Conservation (phyloP, 2,113 vertebrate genomes). For the Mobula hypostoma region DNA sequence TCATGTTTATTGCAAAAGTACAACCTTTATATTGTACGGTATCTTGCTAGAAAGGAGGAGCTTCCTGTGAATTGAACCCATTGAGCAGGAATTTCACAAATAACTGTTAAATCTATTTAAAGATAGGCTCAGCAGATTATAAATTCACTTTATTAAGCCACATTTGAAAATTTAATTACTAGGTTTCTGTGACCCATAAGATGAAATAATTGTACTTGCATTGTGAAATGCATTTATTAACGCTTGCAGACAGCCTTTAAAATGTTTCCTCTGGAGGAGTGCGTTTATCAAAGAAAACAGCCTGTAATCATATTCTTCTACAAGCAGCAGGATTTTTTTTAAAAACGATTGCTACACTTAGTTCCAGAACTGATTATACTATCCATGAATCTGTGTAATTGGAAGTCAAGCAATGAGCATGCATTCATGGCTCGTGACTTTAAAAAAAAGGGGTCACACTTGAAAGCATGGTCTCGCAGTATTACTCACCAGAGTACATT, state of each 20-base stretch:
- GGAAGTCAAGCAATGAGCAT: neutral
- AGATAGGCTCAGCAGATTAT: constrained; percentile 32
- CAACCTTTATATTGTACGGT: neutral
- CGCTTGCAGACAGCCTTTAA: constrained; percentile 31
- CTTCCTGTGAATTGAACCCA: constrained; percentile 29
- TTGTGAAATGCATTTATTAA: constrained; percentile 37
- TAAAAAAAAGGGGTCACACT: neutral
- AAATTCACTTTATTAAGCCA: constrained; percentile 37
- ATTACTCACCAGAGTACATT: neutral
- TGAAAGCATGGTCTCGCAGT: neutral
- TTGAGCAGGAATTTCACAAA: constrained; percentile 36
- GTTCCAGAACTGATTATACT: neutral
- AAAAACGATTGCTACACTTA: constrained; percentile 2
- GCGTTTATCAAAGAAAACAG: constrained; percentile 34
- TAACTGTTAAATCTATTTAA: constrained; percentile 36
- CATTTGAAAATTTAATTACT: constrained; percentile 38
- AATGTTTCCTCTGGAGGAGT: constrained; percentile 32
- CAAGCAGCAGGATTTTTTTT: constrained; percentile 27
- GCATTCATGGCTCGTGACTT: neutral
- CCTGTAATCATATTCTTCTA: constrained; percentile 36
- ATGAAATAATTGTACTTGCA: constrained; percentile 30
- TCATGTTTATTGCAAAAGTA: too few species aligned
- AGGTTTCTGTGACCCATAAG: constrained; percentile 33
- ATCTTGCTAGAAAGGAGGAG: neutral
- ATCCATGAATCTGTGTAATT: neutral